Evolutionary conservation across 2,113 vertebrate genomes (phyloP), one percentile per base, ranked within the genome.

Genomic region (Mesembrinibis cayennensis): DNA sequence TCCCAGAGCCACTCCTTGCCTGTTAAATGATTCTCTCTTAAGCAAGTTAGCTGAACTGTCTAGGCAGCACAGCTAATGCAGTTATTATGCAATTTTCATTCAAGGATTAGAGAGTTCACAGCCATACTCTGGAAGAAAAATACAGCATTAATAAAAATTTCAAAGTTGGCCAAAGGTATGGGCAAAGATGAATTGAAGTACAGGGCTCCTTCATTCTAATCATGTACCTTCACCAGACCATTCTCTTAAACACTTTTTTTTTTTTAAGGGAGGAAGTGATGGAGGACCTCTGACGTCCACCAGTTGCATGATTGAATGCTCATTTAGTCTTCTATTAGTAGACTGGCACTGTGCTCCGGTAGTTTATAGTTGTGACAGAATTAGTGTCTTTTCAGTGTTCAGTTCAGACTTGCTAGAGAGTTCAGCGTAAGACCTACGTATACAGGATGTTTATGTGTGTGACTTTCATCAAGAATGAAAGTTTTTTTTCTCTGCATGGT

Each of bases 361-460:
- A 40, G 47, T 67, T 67, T 27, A 9, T 19, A 86, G n/a, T 52
- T 38, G 27, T 20, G 27, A 10, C 30, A 79, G 70, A 36, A 44
- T 56, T 74, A 42, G 21, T 78, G 45, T 71, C 30, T 65, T 85
- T 42, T n/a, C 16, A 61, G n/a, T 49, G 22, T 45, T 83, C 14
- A n/a, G 9, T 59, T 92, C 32, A 61, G 47, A 40, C 26, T 52
- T 61, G 29, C 26, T 69, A 1, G 73, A 50, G 36, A 40, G 7
- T 52, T 69, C 42, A 36, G 27, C 0, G 0, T 17, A 30, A 78
- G n/a, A 55, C 40, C n/a, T 59, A 27, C 0, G 2, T 3, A 10
- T 59, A 13, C 1, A 2, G 14, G 25, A 8, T 71, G 26, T 85
- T 83, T 25, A 10, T n/a, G 20, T 53, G 10, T 0, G 2, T 71